Evolutionary conservation across 2,888 invertebrate genomes (phyloP).

Genomic region (Peribatodes rhomboidaria): DNA sequence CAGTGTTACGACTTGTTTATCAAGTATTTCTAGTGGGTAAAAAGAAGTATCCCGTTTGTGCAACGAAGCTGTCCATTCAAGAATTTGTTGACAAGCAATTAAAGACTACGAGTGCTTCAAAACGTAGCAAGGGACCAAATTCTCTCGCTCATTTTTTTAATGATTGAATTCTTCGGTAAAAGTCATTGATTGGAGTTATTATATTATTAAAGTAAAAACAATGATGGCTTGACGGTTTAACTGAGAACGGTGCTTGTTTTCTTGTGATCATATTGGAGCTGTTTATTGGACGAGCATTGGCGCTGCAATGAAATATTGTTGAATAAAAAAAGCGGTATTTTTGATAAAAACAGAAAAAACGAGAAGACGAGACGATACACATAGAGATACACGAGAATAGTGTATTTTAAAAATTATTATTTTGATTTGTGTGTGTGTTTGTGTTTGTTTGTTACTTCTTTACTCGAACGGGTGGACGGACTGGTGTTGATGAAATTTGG

Average conservation of each 20-base stretch:
- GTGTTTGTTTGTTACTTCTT: too few species aligned
- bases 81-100: slow-evolving; percentile 83
- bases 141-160: slow-evolving; percentile 54
- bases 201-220: slow-evolving; percentile 47
- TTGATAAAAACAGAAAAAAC: not conserved
- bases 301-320: slow-evolving; percentile 16
- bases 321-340: not conserved
- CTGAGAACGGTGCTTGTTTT: slow-evolving; percentile 37
- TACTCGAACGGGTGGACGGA: too few species aligned
- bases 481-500: too few species aligned
- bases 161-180: slow-evolving; percentile 50
- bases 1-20: slow-evolving; percentile 71
- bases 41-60: slow-evolving; percentile 72
- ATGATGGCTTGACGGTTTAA: slow-evolving; percentile 47
- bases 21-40: slow-evolving; percentile 69
- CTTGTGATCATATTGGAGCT: slow-evolving; percentile 36
- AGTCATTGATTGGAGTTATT: slow-evolving; percentile 50
- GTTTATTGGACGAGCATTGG: slow-evolving; percentile 23
- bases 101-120: slow-evolving; percentile 60
- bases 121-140: slow-evolving; percentile 56
- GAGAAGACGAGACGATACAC: too few species aligned
- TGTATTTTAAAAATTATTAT: too few species aligned
- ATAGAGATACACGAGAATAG: too few species aligned
- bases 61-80: slow-evolving; percentile 74
- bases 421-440: too few species aligned